Evolutionary conservation across 2,888 invertebrate genomes (phyloP), one percentile per base, ranked within the genome.

Genomic region (Sphaerophoria taeniata): DNA sequence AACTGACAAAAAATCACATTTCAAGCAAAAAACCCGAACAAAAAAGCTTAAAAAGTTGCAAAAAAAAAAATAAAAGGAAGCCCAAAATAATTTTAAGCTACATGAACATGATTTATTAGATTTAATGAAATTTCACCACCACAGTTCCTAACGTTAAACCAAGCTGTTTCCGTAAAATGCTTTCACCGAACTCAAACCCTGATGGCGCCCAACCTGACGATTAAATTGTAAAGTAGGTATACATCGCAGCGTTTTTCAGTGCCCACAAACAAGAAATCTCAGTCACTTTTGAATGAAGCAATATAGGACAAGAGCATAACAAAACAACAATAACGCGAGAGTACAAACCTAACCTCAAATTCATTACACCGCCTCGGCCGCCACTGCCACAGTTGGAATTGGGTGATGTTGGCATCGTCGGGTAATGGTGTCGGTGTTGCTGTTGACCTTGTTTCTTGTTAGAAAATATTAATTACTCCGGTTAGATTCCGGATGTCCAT

Each of bases 81-180:
- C 72, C 72, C 77, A 77, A 77, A 72, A 77, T 82, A 55, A 82
- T 82, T 77, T 77, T 72, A 82, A 72, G 67, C 69, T 73, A 73
- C 82, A 76, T 77, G 82, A 77, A 77, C 82, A 72, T 82, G 82
- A 82, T 82, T 82, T 82, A 82, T 82, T 77, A 72, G 82, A 82
- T 82, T 82, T 82, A 82, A 82, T 82, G 82, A 82, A 82, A 72
- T 82, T 82, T 77, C 77, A 55, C 72, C 72, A 72, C 77, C 51
- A 73, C 61, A 65, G 73, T 69, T 2, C 24, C 24, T 24, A 69
- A 77, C 72, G 77, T 77, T 77, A 82, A 82, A 61, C 82, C 82
- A 82, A 77, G 82, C 77, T 82, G 77, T 82, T 77, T 72, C 77
- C 82, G 69, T 82, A 65, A 75, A 75, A 80, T 33, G 55, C 43